Percentiles rank a stretch among this genome's conserved stretches.
Evolutionary conservation across 2,113 vertebrate genomes (phyloP).

Genomic region (Blennius ocellaris): DNA sequence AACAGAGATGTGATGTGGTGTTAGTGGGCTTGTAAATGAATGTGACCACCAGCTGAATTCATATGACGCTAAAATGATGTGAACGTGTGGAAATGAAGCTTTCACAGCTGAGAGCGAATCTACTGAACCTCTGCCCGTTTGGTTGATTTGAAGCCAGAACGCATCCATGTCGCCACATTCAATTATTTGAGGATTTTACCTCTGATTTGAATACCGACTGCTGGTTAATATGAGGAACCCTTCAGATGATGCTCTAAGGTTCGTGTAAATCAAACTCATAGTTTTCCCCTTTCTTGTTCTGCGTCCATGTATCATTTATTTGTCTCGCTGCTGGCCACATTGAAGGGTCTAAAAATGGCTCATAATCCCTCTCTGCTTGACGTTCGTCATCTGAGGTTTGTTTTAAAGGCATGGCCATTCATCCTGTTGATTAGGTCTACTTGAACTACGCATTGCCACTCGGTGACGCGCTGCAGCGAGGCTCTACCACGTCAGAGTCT

Average conservation of each 20-base stretch:
- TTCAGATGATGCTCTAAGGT: conserved; percentile 7
- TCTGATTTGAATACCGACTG: conserved; percentile 26
- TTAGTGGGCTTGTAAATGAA: neutral
- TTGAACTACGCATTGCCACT: conserved; percentile 43
- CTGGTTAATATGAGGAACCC: conserved; percentile 1
- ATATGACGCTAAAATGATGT: conserved; percentile 38
- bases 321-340: conserved; percentile 46
- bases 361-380: conserved; percentile 63
- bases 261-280: neutral
- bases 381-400: conserved; percentile 68
- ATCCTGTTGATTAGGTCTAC: conserved; percentile 53
- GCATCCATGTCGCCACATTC: neutral
- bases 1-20: neutral
- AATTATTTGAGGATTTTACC: conserved; percentile 41
- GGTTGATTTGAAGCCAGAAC: conserved; percentile 37
- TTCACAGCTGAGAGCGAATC: conserved; percentile 32
- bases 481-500: neutral
- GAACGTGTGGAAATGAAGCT: conserved; percentile 42
- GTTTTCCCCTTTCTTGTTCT: conserved; percentile 12
- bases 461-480: conserved; percentile 40
- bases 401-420: conserved; percentile 60
- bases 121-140: conserved; percentile 20
- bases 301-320: conserved; percentile 35
- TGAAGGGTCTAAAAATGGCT: conserved; percentile 65
- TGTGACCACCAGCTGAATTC: conserved; percentile 10